phyloP scores from a whole-genome alignment of 2,113 vertebrate species.

The Platycercus adscitus region DNA sequence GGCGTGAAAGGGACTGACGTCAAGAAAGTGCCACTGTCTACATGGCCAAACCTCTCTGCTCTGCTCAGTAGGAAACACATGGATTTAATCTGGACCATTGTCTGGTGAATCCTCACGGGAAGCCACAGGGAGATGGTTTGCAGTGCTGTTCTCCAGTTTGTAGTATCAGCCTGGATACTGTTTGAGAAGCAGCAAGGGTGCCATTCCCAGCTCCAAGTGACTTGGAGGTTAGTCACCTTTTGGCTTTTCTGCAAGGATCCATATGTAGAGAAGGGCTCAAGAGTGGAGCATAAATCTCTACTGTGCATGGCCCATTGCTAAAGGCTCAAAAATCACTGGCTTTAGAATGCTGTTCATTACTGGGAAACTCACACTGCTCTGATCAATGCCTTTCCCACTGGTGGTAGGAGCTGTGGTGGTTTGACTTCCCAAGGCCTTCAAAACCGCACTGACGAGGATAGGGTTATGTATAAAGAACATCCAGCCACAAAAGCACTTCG shows the following conservation, averaged over 20 bases:
- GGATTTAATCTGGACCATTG: not conserved
- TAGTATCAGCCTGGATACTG: not conserved
- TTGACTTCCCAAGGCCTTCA: not conserved
- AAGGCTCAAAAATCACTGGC: not conserved
- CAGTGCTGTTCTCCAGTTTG: not conserved
- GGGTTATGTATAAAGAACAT: not conserved
- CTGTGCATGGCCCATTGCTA: not conserved
- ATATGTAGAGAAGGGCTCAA: not conserved
- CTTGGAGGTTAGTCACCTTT: not conserved
- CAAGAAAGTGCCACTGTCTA: not conserved
- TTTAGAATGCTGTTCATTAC: not conserved
- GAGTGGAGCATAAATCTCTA: accelerated
- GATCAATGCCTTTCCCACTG: not conserved
- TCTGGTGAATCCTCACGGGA: not conserved
- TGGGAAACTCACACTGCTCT: not conserved
- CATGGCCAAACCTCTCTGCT: not conserved
- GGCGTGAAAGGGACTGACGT: not conserved
- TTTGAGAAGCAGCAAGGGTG: not conserved
- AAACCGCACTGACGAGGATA: not conserved
- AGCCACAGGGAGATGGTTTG: not conserved
- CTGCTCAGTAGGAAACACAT: not conserved
- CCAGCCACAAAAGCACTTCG: not conserved
- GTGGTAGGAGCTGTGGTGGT: not conserved
- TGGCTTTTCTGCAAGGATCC: not conserved
- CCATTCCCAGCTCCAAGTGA: not conserved